Evolutionary conservation across 2,888 invertebrate species (phyloP).

Genomic region (Hydropsyche betteni): DNA sequence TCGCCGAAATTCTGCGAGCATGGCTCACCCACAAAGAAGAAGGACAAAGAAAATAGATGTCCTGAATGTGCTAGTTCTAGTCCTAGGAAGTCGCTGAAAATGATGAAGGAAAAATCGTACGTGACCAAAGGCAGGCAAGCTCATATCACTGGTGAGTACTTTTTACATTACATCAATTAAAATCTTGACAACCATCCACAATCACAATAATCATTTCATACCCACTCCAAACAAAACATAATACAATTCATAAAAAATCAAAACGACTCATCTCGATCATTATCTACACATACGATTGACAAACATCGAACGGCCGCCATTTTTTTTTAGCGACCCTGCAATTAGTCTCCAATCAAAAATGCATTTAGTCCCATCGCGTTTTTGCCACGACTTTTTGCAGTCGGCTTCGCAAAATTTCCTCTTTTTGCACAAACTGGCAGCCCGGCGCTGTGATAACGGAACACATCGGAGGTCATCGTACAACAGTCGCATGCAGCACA

Average conservation of each 20-base stretch:
- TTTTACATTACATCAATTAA: too few relatives aligned
- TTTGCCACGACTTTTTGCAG: too few relatives aligned
- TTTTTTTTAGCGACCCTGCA: too few relatives aligned
- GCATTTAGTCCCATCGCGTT: not conserved
- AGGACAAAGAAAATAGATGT: constrained; percentile 40
- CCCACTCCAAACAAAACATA: too few relatives aligned
- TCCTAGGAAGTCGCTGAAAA: constrained; percentile 47
- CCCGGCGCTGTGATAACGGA: constrained; percentile 31
- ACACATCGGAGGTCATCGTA: constrained; percentile 35
- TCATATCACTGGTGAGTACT: constrained; percentile 46
- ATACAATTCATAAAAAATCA: too few relatives aligned
- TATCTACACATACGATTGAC: too few relatives aligned
- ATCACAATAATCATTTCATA: too few relatives aligned
- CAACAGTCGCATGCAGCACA: not conserved
- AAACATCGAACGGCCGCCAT: too few relatives aligned
- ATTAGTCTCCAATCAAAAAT: too few relatives aligned
- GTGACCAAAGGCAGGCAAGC: constrained; percentile 45
- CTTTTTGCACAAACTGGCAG: constrained; percentile 17
- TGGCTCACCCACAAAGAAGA: constrained; percentile 21
- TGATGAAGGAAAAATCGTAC: constrained; percentile 43
- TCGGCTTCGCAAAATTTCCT: not conserved
- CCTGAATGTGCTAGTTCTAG: constrained; percentile 36
- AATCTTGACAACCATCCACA: too few relatives aligned
- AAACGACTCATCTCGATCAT: too few relatives aligned
- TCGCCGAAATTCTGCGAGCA: constrained; percentile 22